A percentile compares a stretch with the other conserved stretches of the same genome.
Conservation (phyloP, 2,888 invertebrate species). For the Caenorhabditis angaria region DNA sequence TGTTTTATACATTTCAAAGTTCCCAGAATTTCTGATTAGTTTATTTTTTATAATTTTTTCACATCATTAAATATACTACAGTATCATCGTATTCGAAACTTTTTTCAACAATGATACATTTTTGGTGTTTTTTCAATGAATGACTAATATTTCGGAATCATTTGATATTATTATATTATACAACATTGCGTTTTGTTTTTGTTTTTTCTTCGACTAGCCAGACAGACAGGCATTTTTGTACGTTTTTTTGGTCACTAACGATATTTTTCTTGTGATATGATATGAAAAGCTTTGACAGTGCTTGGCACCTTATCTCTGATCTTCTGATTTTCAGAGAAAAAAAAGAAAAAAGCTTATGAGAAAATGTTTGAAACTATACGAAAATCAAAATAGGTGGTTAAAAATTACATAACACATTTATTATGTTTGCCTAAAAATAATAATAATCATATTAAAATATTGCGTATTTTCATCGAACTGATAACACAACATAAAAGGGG, state of each 20-base stretch:
- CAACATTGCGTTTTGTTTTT: not conserved
- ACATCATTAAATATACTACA: conserved; percentile 1
- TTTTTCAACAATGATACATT: not conserved
- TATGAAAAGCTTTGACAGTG: not conserved
- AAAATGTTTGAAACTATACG: no score
- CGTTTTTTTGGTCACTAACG: no score
- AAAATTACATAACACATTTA: not conserved
- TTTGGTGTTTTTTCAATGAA: not conserved
- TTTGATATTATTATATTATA: not conserved
- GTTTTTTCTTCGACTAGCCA: not conserved
- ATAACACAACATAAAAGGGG: not conserved
- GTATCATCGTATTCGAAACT: not conserved
- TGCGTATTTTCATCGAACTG: not conserved
- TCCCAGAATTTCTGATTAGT: not conserved
- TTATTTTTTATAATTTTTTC: no score
- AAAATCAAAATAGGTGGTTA: no score
- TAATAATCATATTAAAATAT: not conserved
- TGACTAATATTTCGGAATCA: not conserved
- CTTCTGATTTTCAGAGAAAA: no score
- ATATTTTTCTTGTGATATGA: not conserved
- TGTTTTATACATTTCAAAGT: not conserved
- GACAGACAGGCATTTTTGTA: not conserved
- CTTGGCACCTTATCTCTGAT: not conserved
- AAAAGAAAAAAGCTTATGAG: no score
- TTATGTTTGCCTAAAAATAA: not conserved